Base-by-base conservation (phyloP, 2,797 vertebrate species). In the Neostethus bicornis region DNA sequence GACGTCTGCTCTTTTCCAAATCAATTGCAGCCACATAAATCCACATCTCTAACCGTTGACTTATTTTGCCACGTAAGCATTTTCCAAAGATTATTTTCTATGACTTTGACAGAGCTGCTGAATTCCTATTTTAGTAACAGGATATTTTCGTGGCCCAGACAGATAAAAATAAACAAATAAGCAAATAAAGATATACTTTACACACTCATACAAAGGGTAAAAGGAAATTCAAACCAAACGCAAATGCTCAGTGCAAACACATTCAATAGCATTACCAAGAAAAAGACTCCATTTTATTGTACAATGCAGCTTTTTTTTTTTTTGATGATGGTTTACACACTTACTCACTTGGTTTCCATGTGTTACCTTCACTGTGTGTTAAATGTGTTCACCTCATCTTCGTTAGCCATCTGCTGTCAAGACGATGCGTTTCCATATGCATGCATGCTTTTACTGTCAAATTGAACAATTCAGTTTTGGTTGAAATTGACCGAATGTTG, bases 221-320 rank as follows among this genome's bases (percentile, higher is more conserved):
- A 80, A 59, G 1, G 51, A 63, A 50, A 66, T 52, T 54, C 32
- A 51, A 63, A 57, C 66, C 20, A 29, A 64, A 70, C 54, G 53
- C 48, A 75, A 32, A 29, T 80, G 38, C 37, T 52, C 32, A 74
- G 62, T 75, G 70, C 78, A 85, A 58, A 61, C 13, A n/a, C 70
- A 84, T 71, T 73, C 71, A 80, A 70, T 63, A 79, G 77, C 84
- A 84, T 67, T 66, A 77, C 66, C 39, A 47, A 74, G 74, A 85
- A 65, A 75, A 84, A 78, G 51, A 73, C 81, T 88, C 79, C 81
- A 86, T 86, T 88, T 85, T 85, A 84, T 85, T 85, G 72, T 70
- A 48, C 52, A 47, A 67, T 49, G 20, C 32, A 42, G 47, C 44
- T 24, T 52, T 41, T 61, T 50, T 41, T 24, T 52, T 41, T 61